Percentiles rank a stretch among this genome's conserved stretches.
These are phyloP conservation scores for Habrosyne pyritoides DNA, from an alignment of 2,888 invertebrate species.

Conservation along the genomic window DNA sequence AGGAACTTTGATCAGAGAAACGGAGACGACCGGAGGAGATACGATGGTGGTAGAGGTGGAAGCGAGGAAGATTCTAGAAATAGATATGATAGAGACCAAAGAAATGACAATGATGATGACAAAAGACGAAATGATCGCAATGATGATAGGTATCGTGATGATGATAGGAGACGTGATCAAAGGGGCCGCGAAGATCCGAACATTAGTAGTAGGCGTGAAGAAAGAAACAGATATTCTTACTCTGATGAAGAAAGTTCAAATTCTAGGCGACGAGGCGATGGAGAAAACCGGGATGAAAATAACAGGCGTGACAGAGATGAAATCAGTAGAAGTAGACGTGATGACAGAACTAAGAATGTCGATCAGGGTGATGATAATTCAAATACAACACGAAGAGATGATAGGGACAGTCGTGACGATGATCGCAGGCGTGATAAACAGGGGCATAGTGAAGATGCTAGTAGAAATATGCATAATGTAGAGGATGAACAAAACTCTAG, in stretches of 20 bases:
- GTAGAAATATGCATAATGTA: conserved; percentile 22
- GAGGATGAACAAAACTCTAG: conserved; percentile 4
- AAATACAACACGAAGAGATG: conserved; percentile 10
- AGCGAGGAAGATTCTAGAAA: conserved; percentile 2
- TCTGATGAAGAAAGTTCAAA: conserved; percentile 16
- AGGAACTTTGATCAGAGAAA: conserved; percentile 22
- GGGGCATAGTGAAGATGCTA: conserved; percentile 10
- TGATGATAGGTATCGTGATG: conserved; percentile 20
- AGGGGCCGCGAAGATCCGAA: conserved; percentile 14
- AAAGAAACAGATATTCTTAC: conserved; percentile 14
- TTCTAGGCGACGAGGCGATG: conserved; percentile 18
- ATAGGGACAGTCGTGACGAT: conserved; percentile 16
- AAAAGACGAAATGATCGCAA: conserved; percentile 10
- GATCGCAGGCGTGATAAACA: conserved; percentile 9
- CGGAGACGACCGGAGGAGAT: conserved; percentile 22
- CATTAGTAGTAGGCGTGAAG: conserved; percentile 13
- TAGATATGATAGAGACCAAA: conserved; percentile 12
- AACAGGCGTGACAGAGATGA: conserved; percentile 13
- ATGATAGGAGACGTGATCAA: conserved; percentile 15
- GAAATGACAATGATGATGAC: conserved; percentile 17
- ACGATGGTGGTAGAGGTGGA: conserved; percentile 9
- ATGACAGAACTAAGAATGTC: conserved; percentile 3
- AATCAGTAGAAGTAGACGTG: conserved; percentile 13
- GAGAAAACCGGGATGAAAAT: conserved; percentile 20
- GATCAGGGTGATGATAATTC: not conserved